Percentiles rank a stretch among this genome's conserved stretches.
phyloP scores from a whole-genome alignment of 2,797 vertebrate genomes.

The Pampus argenteus region DNA sequence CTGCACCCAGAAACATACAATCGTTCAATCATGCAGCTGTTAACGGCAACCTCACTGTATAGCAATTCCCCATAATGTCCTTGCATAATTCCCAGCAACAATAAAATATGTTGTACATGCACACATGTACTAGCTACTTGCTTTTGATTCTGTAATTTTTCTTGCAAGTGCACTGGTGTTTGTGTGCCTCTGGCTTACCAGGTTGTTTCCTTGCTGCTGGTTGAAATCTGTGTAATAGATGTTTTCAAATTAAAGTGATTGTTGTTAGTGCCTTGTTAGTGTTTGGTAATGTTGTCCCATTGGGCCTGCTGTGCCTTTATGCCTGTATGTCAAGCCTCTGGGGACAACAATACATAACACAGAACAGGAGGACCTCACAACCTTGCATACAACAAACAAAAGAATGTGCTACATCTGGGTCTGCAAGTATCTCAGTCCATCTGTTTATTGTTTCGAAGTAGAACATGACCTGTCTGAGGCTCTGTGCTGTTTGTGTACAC shows the following conservation, averaged over 20 bases:
- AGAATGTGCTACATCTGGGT: background rate
- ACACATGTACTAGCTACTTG: too few relatives aligned
- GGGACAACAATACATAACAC: constrained; percentile 7
- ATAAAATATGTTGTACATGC: background rate
- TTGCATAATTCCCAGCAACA: background rate
- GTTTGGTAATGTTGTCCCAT: constrained; percentile 10
- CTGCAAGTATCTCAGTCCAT: constrained; percentile 8
- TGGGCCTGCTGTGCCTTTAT: background rate
- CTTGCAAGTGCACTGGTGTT: background rate
- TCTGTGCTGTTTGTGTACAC: background rate
- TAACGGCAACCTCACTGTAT: constrained; percentile 12
- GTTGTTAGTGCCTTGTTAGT: constrained; percentile 2
- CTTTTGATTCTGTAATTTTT: too few relatives aligned
- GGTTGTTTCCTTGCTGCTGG: background rate
- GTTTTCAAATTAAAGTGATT: constrained; percentile 17
- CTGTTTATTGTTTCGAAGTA: constrained; percentile 5
- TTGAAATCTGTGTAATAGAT: background rate
- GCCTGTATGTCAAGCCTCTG: constrained; percentile 6
- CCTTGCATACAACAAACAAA: background rate
- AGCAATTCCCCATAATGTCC: background rate
- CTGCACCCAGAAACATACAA: background rate
- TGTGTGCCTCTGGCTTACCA: background rate
- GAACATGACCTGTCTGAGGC: background rate
- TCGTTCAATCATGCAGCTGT: constrained; percentile 1
- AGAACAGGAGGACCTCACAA: constrained; percentile 5